Evolutionary conservation across 2,888 invertebrate genomes (phyloP), one percentile per base, ranked within the genome.

Genomic region (Hipparchia sbordonii): DNA sequence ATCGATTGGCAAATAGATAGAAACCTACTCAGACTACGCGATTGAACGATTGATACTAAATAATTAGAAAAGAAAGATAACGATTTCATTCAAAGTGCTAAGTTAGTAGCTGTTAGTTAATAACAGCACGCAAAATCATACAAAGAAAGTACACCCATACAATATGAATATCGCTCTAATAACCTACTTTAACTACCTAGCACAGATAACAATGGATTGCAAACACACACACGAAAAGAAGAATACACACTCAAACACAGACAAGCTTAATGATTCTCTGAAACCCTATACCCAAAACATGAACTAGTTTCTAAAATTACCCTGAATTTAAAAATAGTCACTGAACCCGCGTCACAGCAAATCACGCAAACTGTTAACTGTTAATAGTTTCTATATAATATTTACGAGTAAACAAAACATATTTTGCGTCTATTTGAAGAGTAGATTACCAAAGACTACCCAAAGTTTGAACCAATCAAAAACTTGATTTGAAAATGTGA

Each of bases 41-140:
- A 39, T 39, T 39, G 23, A 8, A 57, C 0, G 13, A 56, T 13
- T n/a, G n/a, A 56, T 13, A 13, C 6, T 2, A 57, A 33, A 12
- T 6, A 51, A 63, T 23, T 61, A 13, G n/a, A 4, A 56, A 56
- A 60, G 51, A 57, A 13, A 46, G 59, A 68, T 9, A 61, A 63
- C 39, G 82, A 85, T 85, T 85, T 85, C 92, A 79, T 93, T 90
- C 89, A 93, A 90, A 93, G 90, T 90, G 87, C 72, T 72, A 77
- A 79, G 94, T 94, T 94, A 94, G 94, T 94, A 94, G 91, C 92
- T 90, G 93, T 93, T 93, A 94, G 92, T 92, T 82, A 84, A 88
- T 91, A 93, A 93, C 92, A 93, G 91, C 92, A 93, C 90, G 87
- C 91, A 88, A 85, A 85, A 82, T 80, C 80, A 83, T 81, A 74